These are phyloP conservation scores for Gobio gobio DNA, from an alignment of 2,113 vertebrate species.

Conservation along the genomic window DNA sequence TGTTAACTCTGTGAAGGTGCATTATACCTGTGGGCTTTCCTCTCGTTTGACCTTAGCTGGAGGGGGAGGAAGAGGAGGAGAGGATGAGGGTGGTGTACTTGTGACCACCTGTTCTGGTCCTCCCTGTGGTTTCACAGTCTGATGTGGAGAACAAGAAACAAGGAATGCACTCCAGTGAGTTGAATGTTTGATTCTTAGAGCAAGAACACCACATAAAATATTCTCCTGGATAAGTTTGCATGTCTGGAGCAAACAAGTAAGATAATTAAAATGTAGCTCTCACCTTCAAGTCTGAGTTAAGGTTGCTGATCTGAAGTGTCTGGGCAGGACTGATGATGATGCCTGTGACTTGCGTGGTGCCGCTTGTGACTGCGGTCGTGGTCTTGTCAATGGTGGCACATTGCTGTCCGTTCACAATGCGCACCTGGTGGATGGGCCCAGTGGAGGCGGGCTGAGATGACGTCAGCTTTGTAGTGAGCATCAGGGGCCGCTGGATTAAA, in stretches of 20 bases:
- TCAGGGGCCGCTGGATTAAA: slow-evolving; percentile 93
- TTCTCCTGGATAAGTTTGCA: background rate
- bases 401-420: slow-evolving; percentile 95
- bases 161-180: background rate
- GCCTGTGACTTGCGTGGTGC: slow-evolving; percentile 88
- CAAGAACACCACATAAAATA: background rate
- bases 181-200: background rate
- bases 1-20: background rate
- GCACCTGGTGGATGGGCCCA: slow-evolving; percentile 95
- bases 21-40: slow-evolving; percentile 91
- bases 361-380: slow-evolving; percentile 42
- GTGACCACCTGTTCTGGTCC: slow-evolving; percentile 83
- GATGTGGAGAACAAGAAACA: slow-evolving; percentile 30
- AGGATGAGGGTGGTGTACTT: slow-evolving; percentile 78
- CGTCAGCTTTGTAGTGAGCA: slow-evolving; percentile 92
- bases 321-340: slow-evolving; percentile 91
- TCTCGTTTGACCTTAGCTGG: slow-evolving; percentile 88
- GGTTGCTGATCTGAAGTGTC: slow-evolving; percentile 94
- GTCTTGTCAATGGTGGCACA: slow-evolving; percentile 82
- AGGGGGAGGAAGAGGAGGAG: slow-evolving; percentile 81
- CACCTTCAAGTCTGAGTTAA: slow-evolving; percentile 91
- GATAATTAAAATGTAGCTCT: background rate
- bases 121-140: slow-evolving; percentile 85
- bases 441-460: slow-evolving; percentile 83
- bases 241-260: background rate